Conservation (phyloP, 37 sponge, comb jelly and placozoan species). For the Theonella swinhoei region DNA sequence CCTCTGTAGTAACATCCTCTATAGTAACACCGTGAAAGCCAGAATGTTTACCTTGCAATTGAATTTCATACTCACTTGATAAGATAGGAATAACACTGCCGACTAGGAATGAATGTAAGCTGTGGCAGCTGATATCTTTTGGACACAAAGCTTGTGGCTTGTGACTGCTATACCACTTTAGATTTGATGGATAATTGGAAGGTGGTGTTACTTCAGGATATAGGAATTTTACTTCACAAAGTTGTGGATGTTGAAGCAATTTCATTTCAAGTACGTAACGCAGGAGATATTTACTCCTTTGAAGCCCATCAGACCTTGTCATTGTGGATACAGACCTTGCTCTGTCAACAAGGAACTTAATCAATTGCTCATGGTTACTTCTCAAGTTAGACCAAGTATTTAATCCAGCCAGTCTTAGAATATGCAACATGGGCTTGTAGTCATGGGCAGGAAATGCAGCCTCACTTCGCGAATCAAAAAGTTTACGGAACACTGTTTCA, state of each 20-base stretch:
- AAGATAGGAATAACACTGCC: slow-evolving; percentile 41
- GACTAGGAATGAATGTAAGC: slow-evolving; percentile 1
- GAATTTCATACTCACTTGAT: neutral
- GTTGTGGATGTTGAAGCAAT: too few species aligned
- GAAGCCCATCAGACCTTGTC: neutral
- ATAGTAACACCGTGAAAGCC: neutral
- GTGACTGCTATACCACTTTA: slow-evolving; percentile 38
- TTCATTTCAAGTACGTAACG: neutral
- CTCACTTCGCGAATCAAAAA: slow-evolving; percentile 23
- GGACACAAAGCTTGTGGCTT: slow-evolving; percentile 4
- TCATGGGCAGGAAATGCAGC: slow-evolving; percentile 14
- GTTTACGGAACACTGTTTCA: slow-evolving; percentile 18
- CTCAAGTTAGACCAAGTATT: slow-evolving; percentile 34
- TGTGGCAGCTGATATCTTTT: neutral
- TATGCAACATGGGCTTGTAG: neutral
- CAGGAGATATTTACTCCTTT: slow-evolving; percentile 17
- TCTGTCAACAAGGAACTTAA: slow-evolving; percentile 14
- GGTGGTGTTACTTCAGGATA: slow-evolving; percentile 10
- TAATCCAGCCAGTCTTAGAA: slow-evolving; percentile 30
- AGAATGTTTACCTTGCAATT: neutral
- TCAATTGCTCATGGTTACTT: neutral
- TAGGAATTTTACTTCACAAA: slow-evolving; percentile 20
- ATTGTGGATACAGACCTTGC: slow-evolving; percentile 17
- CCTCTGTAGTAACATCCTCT: neutral
- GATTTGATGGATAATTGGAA: neutral